Evolutionary conservation across 2,113 vertebrate genomes (phyloP), one percentile per base, ranked within the genome.

Genomic region (Otis tarda): DNA sequence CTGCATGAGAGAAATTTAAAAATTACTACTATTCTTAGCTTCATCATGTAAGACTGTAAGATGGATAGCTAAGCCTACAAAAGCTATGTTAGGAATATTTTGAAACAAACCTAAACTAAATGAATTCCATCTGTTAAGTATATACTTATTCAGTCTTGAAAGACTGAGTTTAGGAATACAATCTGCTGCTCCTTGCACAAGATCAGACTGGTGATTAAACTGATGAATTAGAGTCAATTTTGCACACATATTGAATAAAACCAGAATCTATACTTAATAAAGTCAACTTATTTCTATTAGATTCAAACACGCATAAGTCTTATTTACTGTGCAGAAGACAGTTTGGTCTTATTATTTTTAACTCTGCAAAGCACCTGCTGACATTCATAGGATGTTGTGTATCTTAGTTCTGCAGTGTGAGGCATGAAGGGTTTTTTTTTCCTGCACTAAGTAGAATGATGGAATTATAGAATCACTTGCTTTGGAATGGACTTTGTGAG

Each of bases 381-480:
- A n/a, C 10, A 37, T 49, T 90, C 39, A 43, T 7, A 41, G 16
- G 15, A 41, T 18, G 5, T 41, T 59, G 8, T 22, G 7, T 23
- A 17, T 35, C 2, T 49, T 83, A 35, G 53, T 52, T 41, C 31
- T 55, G 23, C 27, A 75, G 21, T 14, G 41, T 30, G n/a, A 79
- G 13, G 4, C 28, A 39, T 10, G 30, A 56, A 7, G 4, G 2
- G 0, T 8, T 45, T 56, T 73, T n/a, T 49, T 47, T 27, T 25
- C 12, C 25, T 15, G 14, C 49, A 20, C 50, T 65, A 67, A n/a
- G 19, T 35, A 85, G 31, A 69, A 79, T 31, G 25, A 39, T 59
- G 28, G 31, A 65, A 59, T 39, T 17, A 27, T 10, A 50, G 17
- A 37, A 27, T 68, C 12, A 31, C 6, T 60, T 71, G 30, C 28